These are phyloP conservation scores for Nymphicus hollandicus DNA, from an alignment of 2,113 vertebrate genomes.

Conservation along the genomic window DNA sequence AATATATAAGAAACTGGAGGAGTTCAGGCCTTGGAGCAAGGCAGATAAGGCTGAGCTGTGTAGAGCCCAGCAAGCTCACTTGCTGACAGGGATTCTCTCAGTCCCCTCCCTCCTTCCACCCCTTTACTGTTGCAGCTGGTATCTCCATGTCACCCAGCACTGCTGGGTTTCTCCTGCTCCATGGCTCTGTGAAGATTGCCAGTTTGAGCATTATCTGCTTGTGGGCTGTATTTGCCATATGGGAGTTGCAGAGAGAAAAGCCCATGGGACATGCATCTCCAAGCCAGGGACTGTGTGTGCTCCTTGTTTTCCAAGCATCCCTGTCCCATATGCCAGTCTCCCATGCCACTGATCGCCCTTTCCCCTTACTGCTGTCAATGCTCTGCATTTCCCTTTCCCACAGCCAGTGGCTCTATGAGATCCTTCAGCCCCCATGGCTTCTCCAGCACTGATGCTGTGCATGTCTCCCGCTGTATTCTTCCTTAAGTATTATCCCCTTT, in stretches of 20 bases:
- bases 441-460: background rate
- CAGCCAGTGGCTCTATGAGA: background rate
- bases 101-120: background rate
- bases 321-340: background rate
- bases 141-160: background rate
- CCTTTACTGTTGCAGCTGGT: background rate
- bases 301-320: background rate
- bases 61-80: background rate
- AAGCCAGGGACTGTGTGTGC: background rate
- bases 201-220: background rate
- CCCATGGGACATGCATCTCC: background rate
- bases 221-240: background rate
- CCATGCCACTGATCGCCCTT: accelerated
- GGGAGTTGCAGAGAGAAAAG: background rate
- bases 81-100: background rate
- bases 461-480: background rate
- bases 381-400: background rate
- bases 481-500: background rate
- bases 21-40: background rate
- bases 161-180: background rate
- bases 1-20: background rate
- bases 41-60: background rate
- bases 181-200: background rate
- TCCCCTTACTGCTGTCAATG: background rate
- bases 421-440: background rate